Evolutionary conservation across 2,113 vertebrate genomes (phyloP), one percentile per base, ranked within the genome.

Genomic region (Atractosteus spatula): DNA sequence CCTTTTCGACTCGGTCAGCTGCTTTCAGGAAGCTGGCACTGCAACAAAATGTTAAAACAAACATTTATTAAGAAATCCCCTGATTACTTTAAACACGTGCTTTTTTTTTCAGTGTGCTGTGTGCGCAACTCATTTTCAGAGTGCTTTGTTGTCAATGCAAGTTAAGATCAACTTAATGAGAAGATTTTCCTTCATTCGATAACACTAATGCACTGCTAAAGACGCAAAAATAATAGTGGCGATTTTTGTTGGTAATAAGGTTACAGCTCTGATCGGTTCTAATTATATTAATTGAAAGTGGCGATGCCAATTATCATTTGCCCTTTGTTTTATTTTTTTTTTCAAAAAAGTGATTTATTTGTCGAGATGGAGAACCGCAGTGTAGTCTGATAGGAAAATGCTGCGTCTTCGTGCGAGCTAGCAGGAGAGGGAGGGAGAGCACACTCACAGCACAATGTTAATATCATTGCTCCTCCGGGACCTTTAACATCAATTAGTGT

Each of bases 401-500:
- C 65, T 70, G 56, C 69, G 29, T 29, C 47, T 29, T 16, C 11
- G 68, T 55, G 68, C 3, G 45, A 44, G 66, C 6, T 7, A 13
- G 66, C n/a, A n/a, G 1, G 54, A 11, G 68, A 55, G 12, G 13
- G 59, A 77, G 76, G 78, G 72, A 62, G 11, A 68, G 55, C 55
- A 47, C 56, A 55, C 16, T 43, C 74, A 75, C 76, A 69, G 68
- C 69, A 71, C 54, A 66, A 71, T 77, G 74, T 54, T 79, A 70
- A 78, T 75, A 77, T 77, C 67, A 70, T 70, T 29, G 67, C 71
- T 80, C 77, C 72, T 68, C 57, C 47, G 80, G 74, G 84, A 84
- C 73, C 63, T 83, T 86, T 87, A 81, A 78, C 77, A 80, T 47
- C 65, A 74, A 41, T 83, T 84, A 67, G 68, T 76, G 68, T 62